Evolutionary conservation across 2,113 vertebrate genomes (phyloP).

Genomic region (Chunga burmeisteri): DNA sequence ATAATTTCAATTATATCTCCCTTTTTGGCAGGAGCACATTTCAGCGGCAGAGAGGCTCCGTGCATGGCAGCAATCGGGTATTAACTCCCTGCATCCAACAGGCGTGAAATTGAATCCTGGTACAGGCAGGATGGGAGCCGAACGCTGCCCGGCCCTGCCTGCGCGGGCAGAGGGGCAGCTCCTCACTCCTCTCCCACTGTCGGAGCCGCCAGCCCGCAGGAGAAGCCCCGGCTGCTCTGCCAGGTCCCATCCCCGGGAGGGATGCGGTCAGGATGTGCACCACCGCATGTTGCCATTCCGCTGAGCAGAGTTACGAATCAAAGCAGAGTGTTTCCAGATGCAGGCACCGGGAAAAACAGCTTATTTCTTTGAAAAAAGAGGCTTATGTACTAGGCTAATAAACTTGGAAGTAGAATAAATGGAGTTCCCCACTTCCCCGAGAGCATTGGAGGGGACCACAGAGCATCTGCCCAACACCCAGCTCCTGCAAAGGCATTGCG

Average conservation of each 20-base stretch:
- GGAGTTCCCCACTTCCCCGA: background rate
- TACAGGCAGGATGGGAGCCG: background rate
- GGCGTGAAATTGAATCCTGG: constrained; percentile 56
- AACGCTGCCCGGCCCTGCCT: background rate
- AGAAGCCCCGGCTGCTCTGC: background rate
- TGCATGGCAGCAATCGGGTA: background rate
- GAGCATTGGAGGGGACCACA: background rate
- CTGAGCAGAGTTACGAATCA: background rate
- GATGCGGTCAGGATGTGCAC: background rate
- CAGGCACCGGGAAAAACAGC: background rate
- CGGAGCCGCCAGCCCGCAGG: rapidly evolving
- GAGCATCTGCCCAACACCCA: background rate
- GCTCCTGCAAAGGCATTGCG: rapidly evolving
- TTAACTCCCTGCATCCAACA: constrained; percentile 26
- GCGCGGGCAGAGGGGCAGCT: background rate
- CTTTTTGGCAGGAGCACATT: constrained; percentile 12
- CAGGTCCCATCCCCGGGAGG: background rate
- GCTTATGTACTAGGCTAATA: rapidly evolving
- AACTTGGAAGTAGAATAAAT: background rate
- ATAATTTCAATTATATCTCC: constrained; percentile 2
- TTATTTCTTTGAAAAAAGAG: background rate
- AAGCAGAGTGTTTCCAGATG: rapidly evolving
- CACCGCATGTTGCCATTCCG: rapidly evolving
- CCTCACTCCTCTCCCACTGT: background rate
- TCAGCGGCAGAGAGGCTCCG: background rate